These are phyloP conservation scores for Urocolius indicus DNA, from an alignment of 2,113 vertebrate species.

Conservation along the genomic window DNA sequence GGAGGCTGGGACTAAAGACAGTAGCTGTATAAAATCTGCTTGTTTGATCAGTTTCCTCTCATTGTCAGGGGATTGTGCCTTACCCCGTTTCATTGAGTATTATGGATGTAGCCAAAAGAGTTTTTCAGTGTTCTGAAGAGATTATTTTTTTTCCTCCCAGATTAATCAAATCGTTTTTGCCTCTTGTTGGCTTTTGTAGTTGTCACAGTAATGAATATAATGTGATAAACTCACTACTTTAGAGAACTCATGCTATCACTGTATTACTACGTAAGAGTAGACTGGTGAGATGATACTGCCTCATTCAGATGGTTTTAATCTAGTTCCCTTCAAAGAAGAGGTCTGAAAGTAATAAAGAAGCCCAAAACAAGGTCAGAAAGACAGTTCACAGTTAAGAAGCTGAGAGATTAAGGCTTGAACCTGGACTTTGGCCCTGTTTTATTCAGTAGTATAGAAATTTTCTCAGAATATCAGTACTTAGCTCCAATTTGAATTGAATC, in stretches of 20 bases:
- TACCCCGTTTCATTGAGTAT: background rate
- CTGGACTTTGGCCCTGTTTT: background rate
- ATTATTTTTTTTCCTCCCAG: background rate
- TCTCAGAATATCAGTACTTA: background rate
- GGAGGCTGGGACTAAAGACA: background rate
- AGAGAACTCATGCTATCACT: background rate
- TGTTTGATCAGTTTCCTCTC: background rate
- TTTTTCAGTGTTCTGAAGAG: background rate
- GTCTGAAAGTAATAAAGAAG: background rate
- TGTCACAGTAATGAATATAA: background rate
- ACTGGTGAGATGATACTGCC: background rate
- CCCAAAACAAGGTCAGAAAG: background rate
- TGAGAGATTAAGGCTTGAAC: background rate
- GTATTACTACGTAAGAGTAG: fast-evolving
- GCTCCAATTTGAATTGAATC: background rate
- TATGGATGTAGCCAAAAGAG: background rate
- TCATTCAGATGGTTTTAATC: background rate
- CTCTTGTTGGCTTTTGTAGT: background rate
- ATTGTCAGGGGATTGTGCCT: background rate
- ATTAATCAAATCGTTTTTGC: background rate
- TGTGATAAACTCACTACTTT: background rate
- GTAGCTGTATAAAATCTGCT: background rate
- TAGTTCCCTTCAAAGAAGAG: background rate
- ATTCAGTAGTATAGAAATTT: background rate
- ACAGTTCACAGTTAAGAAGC: background rate